Evolutionary conservation across 2,888 invertebrate genomes (phyloP), one percentile per base, ranked within the genome.

Genomic region (Harmothoe impar): DNA sequence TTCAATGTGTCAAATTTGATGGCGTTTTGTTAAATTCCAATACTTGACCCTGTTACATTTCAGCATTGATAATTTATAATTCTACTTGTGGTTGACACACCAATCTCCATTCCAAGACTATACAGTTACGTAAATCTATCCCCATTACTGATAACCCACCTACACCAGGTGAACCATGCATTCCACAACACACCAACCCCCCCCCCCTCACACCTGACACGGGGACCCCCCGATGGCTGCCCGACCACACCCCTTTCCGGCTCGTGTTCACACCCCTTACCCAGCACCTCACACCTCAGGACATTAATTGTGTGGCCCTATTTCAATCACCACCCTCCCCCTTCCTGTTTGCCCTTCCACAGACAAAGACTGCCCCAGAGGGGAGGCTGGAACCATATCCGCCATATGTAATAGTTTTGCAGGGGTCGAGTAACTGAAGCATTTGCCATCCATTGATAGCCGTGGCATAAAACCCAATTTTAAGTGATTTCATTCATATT

Each of bases 201-300:
- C 3, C 1, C 62, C 62, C 23, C 7, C 20, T 20, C 20, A 20
- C 62, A 62, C 62, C 62, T 62, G 62, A 62, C 62, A 5, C 20
- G 3, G 43, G 43, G 43, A 43, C 43, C 43, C 5, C 43, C 43
- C 10, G 43, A 43, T n/a, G 23, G 3, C 62, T n/a, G 7, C 7
- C 20, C 72, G 3, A 29, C 72, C 72, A 72, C 72, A 29, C 72
- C 72, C 72, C 72, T 29, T 72, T 72, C 72, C 72, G 29, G 72
- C 29, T 72, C 29, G 29, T 29, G 72, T 29, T 72, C 72, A 72
- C 72, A n/a, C 72, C 72, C 31, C 31, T 72, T 25, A 62, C 72
- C 72, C 20, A 62, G n/a, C 62, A n/a, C 62, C 62, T n/a, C 62
- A 62, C 62, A 62, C 62, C 43, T 43, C 43, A 43, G 43, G 43